Evolutionary conservation across 2,113 vertebrate genomes (phyloP), one percentile per base, ranked within the genome.

Genomic region (Rhipidura dahli): DNA sequence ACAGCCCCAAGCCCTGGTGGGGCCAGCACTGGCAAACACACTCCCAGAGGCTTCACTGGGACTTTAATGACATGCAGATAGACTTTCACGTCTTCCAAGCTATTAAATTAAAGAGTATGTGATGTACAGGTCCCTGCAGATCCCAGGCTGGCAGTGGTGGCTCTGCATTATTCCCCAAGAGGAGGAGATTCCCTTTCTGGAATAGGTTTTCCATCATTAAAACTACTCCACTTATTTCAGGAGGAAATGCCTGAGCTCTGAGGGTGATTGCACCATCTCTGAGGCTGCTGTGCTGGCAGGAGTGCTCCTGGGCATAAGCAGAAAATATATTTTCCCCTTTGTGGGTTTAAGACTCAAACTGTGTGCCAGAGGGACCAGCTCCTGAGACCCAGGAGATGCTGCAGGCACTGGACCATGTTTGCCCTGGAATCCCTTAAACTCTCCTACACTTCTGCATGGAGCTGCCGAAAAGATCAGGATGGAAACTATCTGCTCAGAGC

Each of bases 11-110:
- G 39, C 24, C 27, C 49, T 4, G 2, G 42, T 13, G 79, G 30
- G 51, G 10, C 47, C n/a, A 20, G 76, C 3, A 3, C 26, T 8
- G 1, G 31, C 50, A 78, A 9, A 18, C 28, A 14, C 7, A 1
- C 18, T 63, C 71, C 65, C 66, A n/a, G 26, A 35, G 57, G 4
- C 33, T 64, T 68, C 2, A 0, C 0, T 0, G 19, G 27, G 37
- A 65, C 45, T 77, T 80, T 39, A 83, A 60, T 68, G 15, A 72
- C 19, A 8, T 9, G 15, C 53, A 54, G 69, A 57, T 37, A 87
- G 66, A 72, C 23, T 18, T 68, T 80, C 47, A 27, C 16, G 42
- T 64, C 54, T 69, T 83, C 68, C 4, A 2, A 33, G 15, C 37
- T 83, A 47, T 83, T 69, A 64, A 86, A 77, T 94, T 51, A 60